A percentile compares a stretch with the other conserved stretches of the same genome.
Evolutionary conservation across 1,140 invertebrate species (phyloP).

Genomic region (Cylas formicarius): DNA sequence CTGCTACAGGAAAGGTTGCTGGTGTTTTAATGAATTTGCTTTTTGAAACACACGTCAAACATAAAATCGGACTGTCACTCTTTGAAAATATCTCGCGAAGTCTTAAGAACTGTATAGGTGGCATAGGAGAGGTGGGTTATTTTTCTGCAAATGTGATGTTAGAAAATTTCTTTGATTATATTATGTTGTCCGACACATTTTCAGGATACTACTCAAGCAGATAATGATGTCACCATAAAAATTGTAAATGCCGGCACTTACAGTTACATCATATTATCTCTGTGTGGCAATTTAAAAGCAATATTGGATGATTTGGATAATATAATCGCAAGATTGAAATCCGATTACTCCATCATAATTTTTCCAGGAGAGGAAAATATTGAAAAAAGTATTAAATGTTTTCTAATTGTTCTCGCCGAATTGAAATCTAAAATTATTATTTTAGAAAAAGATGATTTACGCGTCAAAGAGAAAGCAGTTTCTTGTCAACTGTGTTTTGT

Average conservation of each 20-base stretch:
- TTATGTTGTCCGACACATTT: neutral
- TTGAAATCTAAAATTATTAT: slow-evolving; percentile 8
- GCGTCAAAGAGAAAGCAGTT: slow-evolving; percentile 43
- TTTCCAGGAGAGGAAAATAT: slow-evolving; percentile 31
- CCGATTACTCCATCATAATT: slow-evolving; percentile 39
- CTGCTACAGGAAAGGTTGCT: slow-evolving; percentile 25
- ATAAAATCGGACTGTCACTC: slow-evolving; percentile 29
- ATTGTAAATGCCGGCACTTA: slow-evolving; percentile 40
- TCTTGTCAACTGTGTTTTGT: slow-evolving; percentile 45
- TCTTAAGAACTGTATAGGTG: slow-evolving; percentile 40
- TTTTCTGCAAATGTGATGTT: slow-evolving; percentile 2
- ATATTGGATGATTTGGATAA: slow-evolving; percentile 44
- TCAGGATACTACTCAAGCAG: slow-evolving; percentile 12
- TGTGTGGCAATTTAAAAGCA: slow-evolving; percentile 41
- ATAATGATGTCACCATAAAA: slow-evolving; percentile 32
- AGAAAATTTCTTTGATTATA: slow-evolving; percentile 1
- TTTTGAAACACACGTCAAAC: slow-evolving; percentile 29
- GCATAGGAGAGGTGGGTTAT: slow-evolving; percentile 39
- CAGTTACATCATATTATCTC: slow-evolving; percentile 36
- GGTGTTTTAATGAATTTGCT: slow-evolving; percentile 28
- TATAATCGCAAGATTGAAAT: slow-evolving; percentile 43
- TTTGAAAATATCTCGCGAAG: slow-evolving; percentile 42
- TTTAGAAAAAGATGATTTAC: slow-evolving; percentile 40
- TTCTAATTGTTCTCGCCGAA: slow-evolving; percentile 4
- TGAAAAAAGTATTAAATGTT: slow-evolving; percentile 31